Evolutionary conservation across 2,113 vertebrate genomes (phyloP).

Genomic region (Tringa solitaria): DNA sequence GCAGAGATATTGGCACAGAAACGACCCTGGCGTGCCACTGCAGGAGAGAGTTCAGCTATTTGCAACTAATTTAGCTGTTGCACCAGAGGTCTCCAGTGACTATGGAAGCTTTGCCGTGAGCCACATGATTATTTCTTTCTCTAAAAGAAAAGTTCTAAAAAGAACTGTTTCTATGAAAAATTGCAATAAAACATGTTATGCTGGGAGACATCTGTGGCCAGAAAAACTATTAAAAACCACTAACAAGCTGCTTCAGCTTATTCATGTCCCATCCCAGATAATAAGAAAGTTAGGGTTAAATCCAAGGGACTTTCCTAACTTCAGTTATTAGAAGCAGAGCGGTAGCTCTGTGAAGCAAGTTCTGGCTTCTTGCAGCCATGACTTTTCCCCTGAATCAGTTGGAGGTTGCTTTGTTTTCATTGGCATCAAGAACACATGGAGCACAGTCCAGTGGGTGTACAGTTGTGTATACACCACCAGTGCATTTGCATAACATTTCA

Average conservation of each 20-base stretch:
- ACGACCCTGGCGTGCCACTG: neutral
- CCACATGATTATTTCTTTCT: conserved; percentile 31
- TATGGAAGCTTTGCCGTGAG: conserved; percentile 25
- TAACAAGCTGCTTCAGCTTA: conserved; percentile 16
- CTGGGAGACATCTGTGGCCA: neutral
- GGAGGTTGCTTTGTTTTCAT: conserved; percentile 53
- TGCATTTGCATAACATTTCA: conserved; percentile 65
- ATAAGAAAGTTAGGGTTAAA: conserved; percentile 34
- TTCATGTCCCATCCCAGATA: neutral
- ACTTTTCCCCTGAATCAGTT: conserved; percentile 52
- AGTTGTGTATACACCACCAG: conserved; percentile 22
- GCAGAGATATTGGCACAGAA: conserved; percentile 29
- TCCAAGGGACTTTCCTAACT: conserved; percentile 5
- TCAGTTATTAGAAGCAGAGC: conserved; percentile 36
- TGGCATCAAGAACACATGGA: conserved; percentile 64
- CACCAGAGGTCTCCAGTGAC: conserved; percentile 31
- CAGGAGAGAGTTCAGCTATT: conserved; percentile 41
- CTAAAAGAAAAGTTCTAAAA: too few species aligned
- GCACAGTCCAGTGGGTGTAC: conserved; percentile 40
- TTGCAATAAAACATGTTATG: neutral
- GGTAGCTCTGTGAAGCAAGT: conserved; percentile 38
- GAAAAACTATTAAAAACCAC: conserved; percentile 30
- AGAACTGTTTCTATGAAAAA: conserved; percentile 32
- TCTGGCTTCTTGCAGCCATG: conserved; percentile 31
- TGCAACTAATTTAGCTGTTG: conserved; percentile 24